Base-by-base conservation (phyloP, 2,888 invertebrate species). In the Lymantria monacha region DNA sequence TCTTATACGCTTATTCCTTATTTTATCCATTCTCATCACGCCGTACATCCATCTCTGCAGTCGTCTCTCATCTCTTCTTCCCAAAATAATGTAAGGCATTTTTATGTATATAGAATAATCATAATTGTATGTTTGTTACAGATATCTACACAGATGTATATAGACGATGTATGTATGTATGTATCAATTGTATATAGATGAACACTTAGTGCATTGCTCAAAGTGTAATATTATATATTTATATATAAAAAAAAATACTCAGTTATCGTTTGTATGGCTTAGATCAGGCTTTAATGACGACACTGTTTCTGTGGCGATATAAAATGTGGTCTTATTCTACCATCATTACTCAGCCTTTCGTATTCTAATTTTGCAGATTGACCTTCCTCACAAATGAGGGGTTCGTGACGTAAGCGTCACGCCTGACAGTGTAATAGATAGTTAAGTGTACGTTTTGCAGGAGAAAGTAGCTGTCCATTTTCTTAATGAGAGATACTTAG, bases 181-280 rank as follows among this genome's bases (percentile, higher is more conserved):
- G 66, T 66, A 66, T 59, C 54, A 58, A 67, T 63, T 67, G 68
- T 68, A 68, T 57, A 68, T 68, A 68, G 59, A n/a, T n/a, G n/a
- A 43, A 67, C 66, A 66, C 66, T 41, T 66, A 68, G 68, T 68
- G 66, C 62, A 52, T 80, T 81, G 84, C 82, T 81, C 79, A 81
- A 82, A 72, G 64, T 69, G 72, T 77, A 67, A 67, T 46, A 55
- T 61, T 59, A 41, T 42, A 14, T 42, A 42, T 42, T 63, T 61
- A 59, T 59, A 56, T 61, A n/a, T n/a, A n/a, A n/a, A n/a, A n/a
- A n/a, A n/a, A n/a, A 76, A 77, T 78, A 76, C 79, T 79, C 76
- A 74, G 59, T 66, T 58, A 62, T 40, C n/a, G 9, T 40, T 40
- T 40, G 40, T 40, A 22, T 22, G 22, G 22, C 22, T 22, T 22